These are phyloP conservation scores for Enteromius argenteus DNA, from an alignment of 2,797 vertebrate genomes.

Conservation along the genomic window DNA sequence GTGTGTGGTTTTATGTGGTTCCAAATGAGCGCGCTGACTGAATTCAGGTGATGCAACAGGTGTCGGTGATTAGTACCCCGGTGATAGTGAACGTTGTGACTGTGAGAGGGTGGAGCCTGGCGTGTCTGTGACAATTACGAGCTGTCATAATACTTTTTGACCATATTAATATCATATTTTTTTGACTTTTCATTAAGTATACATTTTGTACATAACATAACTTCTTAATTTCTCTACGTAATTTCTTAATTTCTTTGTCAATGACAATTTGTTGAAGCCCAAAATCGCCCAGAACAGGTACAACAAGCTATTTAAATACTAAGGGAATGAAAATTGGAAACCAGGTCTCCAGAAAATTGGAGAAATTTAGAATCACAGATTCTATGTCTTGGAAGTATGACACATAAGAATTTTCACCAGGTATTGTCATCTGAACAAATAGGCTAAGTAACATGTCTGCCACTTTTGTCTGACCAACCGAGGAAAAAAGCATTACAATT, in stretches of 20 bases:
- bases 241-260: not conserved
- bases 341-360: too few relatives aligned
- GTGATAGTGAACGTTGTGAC: too few relatives aligned
- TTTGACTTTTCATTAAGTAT: not conserved
- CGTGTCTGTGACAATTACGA: not conserved
- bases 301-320: not conserved
- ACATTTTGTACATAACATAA: not conserved
- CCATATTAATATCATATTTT: slow-evolving; percentile 1
- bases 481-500: not conserved
- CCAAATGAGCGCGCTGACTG: too few relatives aligned
- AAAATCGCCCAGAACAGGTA: too few relatives aligned
- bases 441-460: too few relatives aligned
- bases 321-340: not conserved
- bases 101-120: too few relatives aligned
- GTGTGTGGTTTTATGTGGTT: too few relatives aligned
- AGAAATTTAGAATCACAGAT: too few relatives aligned
- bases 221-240: not conserved
- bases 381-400: too few relatives aligned
- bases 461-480: not conserved
- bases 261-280: not conserved
- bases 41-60: too few relatives aligned
- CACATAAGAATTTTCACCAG: too few relatives aligned
- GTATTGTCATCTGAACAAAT: not conserved
- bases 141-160: not conserved
- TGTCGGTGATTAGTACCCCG: too few relatives aligned